Evolutionary conservation across 1,140 invertebrate species (phyloP).

Genomic region (Drosophila chauvacae): DNA sequence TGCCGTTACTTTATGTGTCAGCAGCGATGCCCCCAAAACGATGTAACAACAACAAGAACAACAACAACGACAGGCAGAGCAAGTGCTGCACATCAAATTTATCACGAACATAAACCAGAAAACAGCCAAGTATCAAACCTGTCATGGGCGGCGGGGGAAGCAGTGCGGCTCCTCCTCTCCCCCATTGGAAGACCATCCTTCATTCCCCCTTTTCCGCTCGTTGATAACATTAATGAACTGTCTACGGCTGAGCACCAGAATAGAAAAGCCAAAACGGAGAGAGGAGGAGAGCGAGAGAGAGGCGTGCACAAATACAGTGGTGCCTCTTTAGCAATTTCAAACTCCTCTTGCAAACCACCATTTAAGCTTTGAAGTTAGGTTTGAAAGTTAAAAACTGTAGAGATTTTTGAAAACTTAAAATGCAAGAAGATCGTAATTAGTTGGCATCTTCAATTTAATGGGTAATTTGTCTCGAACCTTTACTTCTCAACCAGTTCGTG

Average conservation of each 20-base stretch:
- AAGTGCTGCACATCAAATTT: slow-evolving; percentile 47
- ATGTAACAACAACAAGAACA: slow-evolving; percentile 13
- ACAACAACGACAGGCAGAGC: slow-evolving; percentile 19
- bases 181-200: slow-evolving; percentile 29
- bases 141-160: not conserved
- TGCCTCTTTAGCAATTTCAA: not conserved
- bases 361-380: not conserved
- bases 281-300: slow-evolving; percentile 15
- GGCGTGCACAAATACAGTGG: slow-evolving; percentile 22
- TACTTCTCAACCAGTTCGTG: not conserved
- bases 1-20: slow-evolving; percentile 53
- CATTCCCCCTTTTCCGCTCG: slow-evolving; percentile 39
- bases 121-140: slow-evolving; percentile 27
- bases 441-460: not conserved
- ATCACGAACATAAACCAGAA: slow-evolving; percentile 52
- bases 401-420: not conserved
- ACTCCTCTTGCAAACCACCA: not conserved
- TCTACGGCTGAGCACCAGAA: slow-evolving; percentile 73
- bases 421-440: not conserved
- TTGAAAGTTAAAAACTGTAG: not conserved
- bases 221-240: slow-evolving; percentile 80
- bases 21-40: slow-evolving; percentile 26
- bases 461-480: not conserved
- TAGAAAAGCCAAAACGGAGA: slow-evolving; percentile 50
- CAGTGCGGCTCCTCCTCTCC: not conserved